Base-by-base conservation (phyloP, 1,140 invertebrate genomes). In the Heliconius hermathena region DNA sequence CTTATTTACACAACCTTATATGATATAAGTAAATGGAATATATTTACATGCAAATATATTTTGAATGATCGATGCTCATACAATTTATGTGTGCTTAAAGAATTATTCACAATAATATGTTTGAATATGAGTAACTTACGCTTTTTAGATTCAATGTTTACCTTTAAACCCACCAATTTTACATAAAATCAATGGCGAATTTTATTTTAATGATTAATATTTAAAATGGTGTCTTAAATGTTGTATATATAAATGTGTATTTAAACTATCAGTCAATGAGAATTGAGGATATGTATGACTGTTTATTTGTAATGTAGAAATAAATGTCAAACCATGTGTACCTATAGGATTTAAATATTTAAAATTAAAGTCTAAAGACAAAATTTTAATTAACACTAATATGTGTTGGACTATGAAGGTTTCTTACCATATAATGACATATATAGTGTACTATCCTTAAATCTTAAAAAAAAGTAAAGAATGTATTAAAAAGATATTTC, bases 211-310 rank as follows among this genome's bases (percentile, higher is more conserved):
- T 66, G 11, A 29, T 26, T 26, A 26, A 29, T 66, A 66, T 66
- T 49, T 16, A 26, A 73, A 52, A 73, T 73, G 41, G 72, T 73
- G 72, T 73, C 72, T 73, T 73, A 73, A 73, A 73, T 73, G 49
- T 73, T 73, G 72, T 73, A 73, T 52, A 73, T 73, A 52, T 73
- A 73, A 49, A 73, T 49, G 72, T 73, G 26, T 66, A 66, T 29
- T 26, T 22, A 66, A 66, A 29, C 9, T 29, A 66, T 66, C n/a
- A 5, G 16, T n/a, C 60, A 26, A 66, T 9, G 22, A n/a, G 11
- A 66, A 66, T 66, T 66, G 57, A 60, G 4, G 57, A 66, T 66
- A 66, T 66, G 60, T 66, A 66, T 57, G 54, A 57, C n/a, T 57
- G 54, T 57, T 57, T 57, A 57, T 22, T 57, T 57, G 8, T 57